Conservation (phyloP, 2,113 vertebrate genomes). For the Puma concolor region DNA sequence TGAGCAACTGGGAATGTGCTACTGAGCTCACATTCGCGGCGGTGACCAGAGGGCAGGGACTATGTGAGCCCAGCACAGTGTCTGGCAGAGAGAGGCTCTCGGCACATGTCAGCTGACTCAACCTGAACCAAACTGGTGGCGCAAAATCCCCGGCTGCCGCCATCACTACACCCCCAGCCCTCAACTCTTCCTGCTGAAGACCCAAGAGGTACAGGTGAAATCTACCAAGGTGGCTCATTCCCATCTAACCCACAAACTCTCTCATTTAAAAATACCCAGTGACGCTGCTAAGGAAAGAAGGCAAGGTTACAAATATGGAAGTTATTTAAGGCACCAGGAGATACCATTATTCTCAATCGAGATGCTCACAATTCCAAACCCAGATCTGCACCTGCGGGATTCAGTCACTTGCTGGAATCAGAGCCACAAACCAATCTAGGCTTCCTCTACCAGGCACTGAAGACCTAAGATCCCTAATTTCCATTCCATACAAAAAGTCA, state of each 20-base stretch:
- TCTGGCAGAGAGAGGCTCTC: background rate
- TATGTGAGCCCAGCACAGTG: background rate
- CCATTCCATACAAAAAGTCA: conserved; percentile 63
- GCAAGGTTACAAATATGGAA: conserved; percentile 67
- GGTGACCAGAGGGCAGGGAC: background rate
- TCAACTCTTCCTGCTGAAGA: background rate
- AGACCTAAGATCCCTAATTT: conserved; percentile 28
- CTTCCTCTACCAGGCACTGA: background rate
- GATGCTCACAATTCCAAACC: conserved; percentile 68
- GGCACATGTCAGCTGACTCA: background rate
- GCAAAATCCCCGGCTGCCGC: background rate
- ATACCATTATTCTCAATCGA: conserved; percentile 75
- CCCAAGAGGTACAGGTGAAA: background rate
- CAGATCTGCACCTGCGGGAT: conserved; percentile 76
- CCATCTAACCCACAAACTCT: conserved; percentile 32
- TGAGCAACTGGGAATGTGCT: background rate
- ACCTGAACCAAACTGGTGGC: background rate
- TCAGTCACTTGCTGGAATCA: conserved; percentile 63
- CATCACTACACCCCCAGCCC: background rate
- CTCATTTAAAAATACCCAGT: conserved; percentile 46
- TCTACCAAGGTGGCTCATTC: background rate
- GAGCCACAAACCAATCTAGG: background rate
- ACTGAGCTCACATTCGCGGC: fast-evolving
- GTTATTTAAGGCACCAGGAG: conserved; percentile 72
- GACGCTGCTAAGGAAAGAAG: conserved; percentile 71